Base-by-base conservation (phyloP, 1,140 invertebrate genomes). In the Cydia splendana region DNA sequence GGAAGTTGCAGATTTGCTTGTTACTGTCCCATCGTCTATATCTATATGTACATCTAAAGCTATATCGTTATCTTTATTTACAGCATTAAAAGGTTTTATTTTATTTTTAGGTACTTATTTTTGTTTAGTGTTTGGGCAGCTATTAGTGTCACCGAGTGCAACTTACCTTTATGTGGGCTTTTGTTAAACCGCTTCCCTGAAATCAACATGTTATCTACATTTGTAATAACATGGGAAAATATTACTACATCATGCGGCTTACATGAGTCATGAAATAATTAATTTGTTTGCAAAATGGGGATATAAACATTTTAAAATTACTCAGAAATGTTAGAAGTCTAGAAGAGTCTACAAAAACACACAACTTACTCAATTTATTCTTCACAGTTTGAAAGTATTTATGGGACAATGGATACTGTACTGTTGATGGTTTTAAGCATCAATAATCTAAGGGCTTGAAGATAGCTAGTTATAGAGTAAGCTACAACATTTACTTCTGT, bases 91-190 rank as follows among this genome's bases (percentile, higher is more conserved):
- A 38, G 10, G 15, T 71, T 38, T 18, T 18, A 15, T 71, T 18
- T 71, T 18, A 7, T 10, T 38, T 15, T 69, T 69, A 77, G 51
- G 51, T 38, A 20, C 62, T 51, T 77, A 51, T 65, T 24, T 75
- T 74, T 84, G 73, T 73, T 79, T 77, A 73, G 77, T 76, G 62
- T 69, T 75, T 42, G 42, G n/a, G 67, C 67, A 77, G 42, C 57
- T 15, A 78, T 34, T 71, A 13, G 83, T 82, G 74, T 80, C 20
- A 10, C 87, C 87, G 87, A 84, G 79, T 84, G 73, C 75, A 77
- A 69, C 89, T 92, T 86, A 93, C 91, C 91, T 92, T 93, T 2
- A 93, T 88, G 77, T 92, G 90, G 20, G 89, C 77, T 83, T 87
- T 91, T 81, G 83, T 80, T 76, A 90, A 78, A 74, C 90, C 91